Conservation (phyloP, 1,140 invertebrate genomes). For the Drosophila santomea region DNA sequence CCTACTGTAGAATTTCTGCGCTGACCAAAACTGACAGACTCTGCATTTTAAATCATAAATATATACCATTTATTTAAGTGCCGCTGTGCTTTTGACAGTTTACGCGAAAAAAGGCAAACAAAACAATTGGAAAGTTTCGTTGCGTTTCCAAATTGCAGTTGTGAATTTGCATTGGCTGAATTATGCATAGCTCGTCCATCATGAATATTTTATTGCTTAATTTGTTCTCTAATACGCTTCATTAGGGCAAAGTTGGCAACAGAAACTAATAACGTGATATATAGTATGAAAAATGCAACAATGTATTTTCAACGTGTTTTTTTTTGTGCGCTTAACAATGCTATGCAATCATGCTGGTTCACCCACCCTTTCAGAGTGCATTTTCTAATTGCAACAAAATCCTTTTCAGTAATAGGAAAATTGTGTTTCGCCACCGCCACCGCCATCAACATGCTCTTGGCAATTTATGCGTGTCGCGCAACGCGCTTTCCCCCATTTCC, state of each 20-base stretch:
- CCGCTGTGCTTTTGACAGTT: slow-evolving; percentile 59
- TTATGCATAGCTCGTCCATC: slow-evolving; percentile 48
- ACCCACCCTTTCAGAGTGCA: slow-evolving; percentile 54
- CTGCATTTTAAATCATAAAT: slow-evolving; percentile 24
- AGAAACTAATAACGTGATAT: slow-evolving; percentile 21
- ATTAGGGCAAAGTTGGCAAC: slow-evolving; percentile 28
- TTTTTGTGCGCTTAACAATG: slow-evolving; percentile 9
- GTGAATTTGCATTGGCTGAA: slow-evolving; percentile 47
- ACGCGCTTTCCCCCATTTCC: slow-evolving; percentile 26
- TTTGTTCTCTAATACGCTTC: slow-evolving; percentile 59
- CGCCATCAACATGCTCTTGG: slow-evolving; percentile 13
- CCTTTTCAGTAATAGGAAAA: slow-evolving; percentile 74
- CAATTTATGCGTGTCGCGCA: slow-evolving; percentile 65
- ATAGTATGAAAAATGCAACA: not conserved
- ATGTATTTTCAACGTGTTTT: not conserved
- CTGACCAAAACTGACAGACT: not conserved
- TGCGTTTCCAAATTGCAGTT: slow-evolving; percentile 28
- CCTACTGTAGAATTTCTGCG: not conserved
- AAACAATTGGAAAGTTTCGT: slow-evolving; percentile 23
- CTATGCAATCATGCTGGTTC: slow-evolving; percentile 6
- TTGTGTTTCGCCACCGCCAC: slow-evolving; percentile 63
- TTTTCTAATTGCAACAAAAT: slow-evolving; percentile 82
- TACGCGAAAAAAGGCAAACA: slow-evolving; percentile 14
- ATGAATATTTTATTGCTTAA: slow-evolving; percentile 74
- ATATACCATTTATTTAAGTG: slow-evolving; percentile 28